Evolutionary conservation across 2,888 invertebrate species (phyloP), one percentile per base, ranked within the genome.

Genomic region (Dusona sp.): DNA sequence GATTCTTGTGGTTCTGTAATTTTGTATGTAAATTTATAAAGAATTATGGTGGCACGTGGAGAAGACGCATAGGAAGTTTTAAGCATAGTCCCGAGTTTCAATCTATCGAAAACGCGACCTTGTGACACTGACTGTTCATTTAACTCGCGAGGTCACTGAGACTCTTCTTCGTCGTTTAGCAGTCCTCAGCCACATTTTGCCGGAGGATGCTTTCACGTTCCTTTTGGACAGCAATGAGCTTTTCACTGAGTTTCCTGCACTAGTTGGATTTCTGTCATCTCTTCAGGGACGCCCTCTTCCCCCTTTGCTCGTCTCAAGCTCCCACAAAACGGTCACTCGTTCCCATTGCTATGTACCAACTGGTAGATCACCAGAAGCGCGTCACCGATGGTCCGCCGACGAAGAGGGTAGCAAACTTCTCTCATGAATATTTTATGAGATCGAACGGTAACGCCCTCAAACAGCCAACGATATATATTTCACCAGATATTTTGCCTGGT

Each of bases 361-460:
- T 25, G 45, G 45, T 54, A 45, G 38, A 51, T 61, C 68, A 57
- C 64, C 65, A 70, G 77, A 79, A 83, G n/a, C 65, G 88, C 51
- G 74, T 78, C 75, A 68, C 78, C 75, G 73, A 67, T 84, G 74
- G 84, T 78, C 78, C 48, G 78, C 79, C 84, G 48, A 45, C 33
- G 68, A 45, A 33, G 33, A 75, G 79, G 86, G 73, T 83, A 48
- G 85, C 51, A 38, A 84, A 77, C 86, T 79, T 81, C 33, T 75
- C 79, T 72, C 79, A 84, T 85, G 84, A 86, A 87, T 86, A 86
- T 87, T 87, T 86, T 79, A 84, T 83, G 79, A 84, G 78, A 84
- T 84, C 79, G 86, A 81, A 67, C 74, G 57, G 78, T 67, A 79
- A 61, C 72, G 48, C 79, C 79, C 72, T 83, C 86, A 83, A 83